These are phyloP conservation scores for Tragelaphus strepsiceros DNA, from an alignment of 2,113 vertebrate genomes.

Conservation along the genomic window DNA sequence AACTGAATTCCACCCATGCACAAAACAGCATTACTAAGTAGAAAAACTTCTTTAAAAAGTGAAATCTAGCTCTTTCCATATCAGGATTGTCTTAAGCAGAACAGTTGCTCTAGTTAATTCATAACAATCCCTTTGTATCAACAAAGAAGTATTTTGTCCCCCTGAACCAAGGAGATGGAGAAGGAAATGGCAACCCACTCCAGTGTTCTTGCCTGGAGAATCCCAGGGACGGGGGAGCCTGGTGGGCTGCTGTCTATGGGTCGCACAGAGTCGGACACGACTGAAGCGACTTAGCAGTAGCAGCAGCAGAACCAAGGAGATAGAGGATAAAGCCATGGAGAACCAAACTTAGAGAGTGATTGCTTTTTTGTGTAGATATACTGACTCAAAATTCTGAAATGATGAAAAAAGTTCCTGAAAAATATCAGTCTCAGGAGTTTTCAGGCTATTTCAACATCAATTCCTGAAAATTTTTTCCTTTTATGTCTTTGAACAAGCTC, in stretches of 20 bases:
- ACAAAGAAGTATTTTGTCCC: not conserved
- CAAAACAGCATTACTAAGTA: not conserved
- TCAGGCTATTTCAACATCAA: not conserved
- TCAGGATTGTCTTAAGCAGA: not conserved
- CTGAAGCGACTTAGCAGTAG: not conserved
- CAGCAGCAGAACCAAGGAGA: not conserved
- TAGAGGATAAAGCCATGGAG: not conserved
- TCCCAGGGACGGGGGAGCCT: not conserved
- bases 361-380: not conserved
- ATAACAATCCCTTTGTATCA: not conserved
- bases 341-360: not conserved
- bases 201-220: not conserved
- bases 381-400: not conserved
- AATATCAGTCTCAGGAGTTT: not conserved
- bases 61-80: not conserved
- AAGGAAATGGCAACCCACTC: not conserved
- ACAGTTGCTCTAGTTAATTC: not conserved
- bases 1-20: not conserved
- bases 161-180: not conserved
- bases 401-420: not conserved
- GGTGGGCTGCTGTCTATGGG: not conserved
- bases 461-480: constrained; percentile 12
- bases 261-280: not conserved
- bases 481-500: not conserved
- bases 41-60: not conserved